phyloP scores from a whole-genome alignment of 2,797 vertebrate species.

The Rhynchonycteris naso region DNA sequence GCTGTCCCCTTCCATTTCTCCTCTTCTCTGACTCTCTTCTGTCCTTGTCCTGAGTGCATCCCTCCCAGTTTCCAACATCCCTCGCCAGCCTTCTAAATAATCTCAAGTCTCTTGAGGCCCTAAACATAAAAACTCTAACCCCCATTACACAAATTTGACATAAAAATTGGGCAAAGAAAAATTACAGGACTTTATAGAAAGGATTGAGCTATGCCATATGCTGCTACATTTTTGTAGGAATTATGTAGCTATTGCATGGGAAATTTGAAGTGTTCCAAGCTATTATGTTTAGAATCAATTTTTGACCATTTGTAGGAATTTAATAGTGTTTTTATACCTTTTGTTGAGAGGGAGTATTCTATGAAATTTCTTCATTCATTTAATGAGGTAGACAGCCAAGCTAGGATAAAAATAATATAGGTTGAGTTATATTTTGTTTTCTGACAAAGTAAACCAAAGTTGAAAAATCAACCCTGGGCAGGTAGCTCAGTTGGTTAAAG shows the following conservation, averaged over 20 bases:
- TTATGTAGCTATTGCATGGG: neutral
- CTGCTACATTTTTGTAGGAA: neutral
- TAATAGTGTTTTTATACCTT: neutral
- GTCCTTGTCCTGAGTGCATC: neutral
- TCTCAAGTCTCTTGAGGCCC: neutral
- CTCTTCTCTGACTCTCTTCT: neutral
- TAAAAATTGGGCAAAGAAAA: neutral
- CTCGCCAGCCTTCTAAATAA: neutral
- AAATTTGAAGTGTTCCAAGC: conserved; percentile 2
- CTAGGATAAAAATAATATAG: conserved; percentile 17
- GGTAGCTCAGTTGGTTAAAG: no score
- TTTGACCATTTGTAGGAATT: neutral
- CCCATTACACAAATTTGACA: neutral
- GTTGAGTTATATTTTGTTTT: neutral
- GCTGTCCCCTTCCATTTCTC: neutral
- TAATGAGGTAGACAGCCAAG: neutral
- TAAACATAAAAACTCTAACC: neutral
- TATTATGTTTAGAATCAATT: neutral
- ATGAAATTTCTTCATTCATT: neutral
- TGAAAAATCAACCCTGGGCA: neutral
- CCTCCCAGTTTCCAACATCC: neutral
- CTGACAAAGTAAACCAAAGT: conserved; percentile 19
- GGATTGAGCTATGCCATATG: neutral
- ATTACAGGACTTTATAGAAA: neutral
- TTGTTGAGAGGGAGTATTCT: neutral